Base-by-base conservation (phyloP, 1,140 invertebrate genomes). In the Anastrepha obliqua region DNA sequence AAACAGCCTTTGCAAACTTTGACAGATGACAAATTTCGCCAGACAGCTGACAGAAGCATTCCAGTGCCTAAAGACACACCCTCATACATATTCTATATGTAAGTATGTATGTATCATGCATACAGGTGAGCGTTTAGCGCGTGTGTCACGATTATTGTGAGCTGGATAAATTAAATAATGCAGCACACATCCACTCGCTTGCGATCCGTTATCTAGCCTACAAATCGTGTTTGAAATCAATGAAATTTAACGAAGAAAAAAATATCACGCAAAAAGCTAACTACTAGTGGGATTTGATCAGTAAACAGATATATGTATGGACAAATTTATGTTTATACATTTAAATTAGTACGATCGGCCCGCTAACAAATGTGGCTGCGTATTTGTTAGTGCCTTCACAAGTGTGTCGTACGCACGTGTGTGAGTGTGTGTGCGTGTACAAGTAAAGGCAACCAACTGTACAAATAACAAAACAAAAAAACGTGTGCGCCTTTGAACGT, bases 131-230 rank as follows among this genome's bases (percentile, higher is more conserved):
- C 29, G 29, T 11, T 67, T 67, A 67, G 65, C 67, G 67, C 67
- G 42, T 67, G 65, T 67, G 44, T 47, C 15, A 4, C 67, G 7
- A 44, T 74, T 74, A 15, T 74, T 74, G 15, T 47, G 67, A 74
- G 44, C 67, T 29, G 67, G 42, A 17, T 44, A 74, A 47, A 74
- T 7, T 67, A 13, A 74, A 17, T 47, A 15, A 15, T 74, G 44
- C 42, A 62, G 15, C 17, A 62, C 64, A 65, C 64, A 65, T 29
- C 51, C 51, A 55, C 2, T 8, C 51, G 39, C 15, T 70, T 70
- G 44, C 67, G 15, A 42, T 13, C 67, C 67, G 67, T 74, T 74
- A 74, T 13, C 39, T 74, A 74, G 39, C 67, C 67, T 74, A 74
- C 67, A 74, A 47, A 74, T 42, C 67, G 42, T n/a, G 67, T 39